Percentiles rank a stretch among this genome's conserved stretches.
These are phyloP conservation scores for Augochlorella aurata DNA, from an alignment of 2,888 invertebrate genomes.

Conservation along the genomic window DNA sequence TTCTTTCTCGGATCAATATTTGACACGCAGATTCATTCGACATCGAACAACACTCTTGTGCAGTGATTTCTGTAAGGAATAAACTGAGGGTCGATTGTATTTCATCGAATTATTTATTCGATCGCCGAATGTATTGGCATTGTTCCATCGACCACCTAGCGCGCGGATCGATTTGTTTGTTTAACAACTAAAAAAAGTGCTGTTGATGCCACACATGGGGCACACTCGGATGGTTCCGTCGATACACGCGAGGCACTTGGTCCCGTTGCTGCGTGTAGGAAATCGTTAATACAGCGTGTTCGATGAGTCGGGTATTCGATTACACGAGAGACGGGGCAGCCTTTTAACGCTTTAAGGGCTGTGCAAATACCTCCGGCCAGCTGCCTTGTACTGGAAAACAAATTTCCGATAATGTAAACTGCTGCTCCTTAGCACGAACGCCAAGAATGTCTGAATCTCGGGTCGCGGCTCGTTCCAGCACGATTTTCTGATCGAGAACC, in stretches of 20 bases:
- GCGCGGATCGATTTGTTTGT: not conserved
- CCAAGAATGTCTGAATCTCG: not conserved
- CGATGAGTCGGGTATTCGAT: constrained; percentile 20
- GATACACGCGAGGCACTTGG: not conserved
- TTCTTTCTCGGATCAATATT: too few species aligned
- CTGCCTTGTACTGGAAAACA: constrained; percentile 14
- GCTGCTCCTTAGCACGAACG: not conserved
- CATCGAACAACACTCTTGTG: too few species aligned
- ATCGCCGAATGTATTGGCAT: not conserved
- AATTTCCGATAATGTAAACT: constrained; percentile 15
- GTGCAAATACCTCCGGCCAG: constrained; percentile 18
- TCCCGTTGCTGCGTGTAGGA: constrained; percentile 11
- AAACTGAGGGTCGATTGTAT: not conserved
- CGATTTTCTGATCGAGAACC: not conserved
- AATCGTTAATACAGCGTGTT: constrained; percentile 17
- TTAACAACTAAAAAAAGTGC: not conserved
- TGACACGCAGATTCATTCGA: too few species aligned
- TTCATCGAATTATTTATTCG: not conserved
- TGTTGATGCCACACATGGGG: not conserved
- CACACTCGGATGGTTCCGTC: not conserved
- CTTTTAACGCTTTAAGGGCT: constrained; percentile 27
- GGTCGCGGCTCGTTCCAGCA: not conserved
- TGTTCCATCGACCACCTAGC: not conserved
- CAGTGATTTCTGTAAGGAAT: too few species aligned
- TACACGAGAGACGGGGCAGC: constrained; percentile 14